Conservation (phyloP, 2,888 invertebrate species). For the Fabriciana adippe region DNA sequence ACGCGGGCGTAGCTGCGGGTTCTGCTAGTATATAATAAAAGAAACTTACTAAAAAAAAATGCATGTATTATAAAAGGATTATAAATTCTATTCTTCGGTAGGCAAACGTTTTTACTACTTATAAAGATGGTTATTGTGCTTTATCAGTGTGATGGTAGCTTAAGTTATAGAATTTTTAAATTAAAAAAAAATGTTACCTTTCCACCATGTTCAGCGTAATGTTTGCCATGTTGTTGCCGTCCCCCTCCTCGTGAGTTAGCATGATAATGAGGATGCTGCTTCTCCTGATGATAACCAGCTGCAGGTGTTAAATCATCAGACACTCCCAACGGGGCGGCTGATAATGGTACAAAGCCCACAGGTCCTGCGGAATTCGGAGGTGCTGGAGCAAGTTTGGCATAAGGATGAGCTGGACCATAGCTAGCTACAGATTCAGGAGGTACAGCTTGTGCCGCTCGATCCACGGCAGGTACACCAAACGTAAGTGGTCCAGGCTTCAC, state of each 20-base stretch:
- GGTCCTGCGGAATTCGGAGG: constrained; percentile 34
- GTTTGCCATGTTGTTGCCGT: constrained; percentile 75
- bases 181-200: constrained; percentile 58
- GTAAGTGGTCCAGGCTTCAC: constrained; percentile 47
- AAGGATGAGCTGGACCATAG: constrained; percentile 39
- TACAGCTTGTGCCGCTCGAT: constrained; percentile 26
- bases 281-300: constrained; percentile 50
- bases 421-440: constrained; percentile 24
- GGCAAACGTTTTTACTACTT: too few species aligned
- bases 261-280: constrained; percentile 58
- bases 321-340: constrained; percentile 9
- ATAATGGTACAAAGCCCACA: constrained; percentile 28
- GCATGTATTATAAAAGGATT: too few species aligned
- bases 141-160: too few species aligned
- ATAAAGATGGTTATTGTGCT: too few species aligned
- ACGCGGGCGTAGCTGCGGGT: too few species aligned
- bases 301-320: constrained; percentile 41
- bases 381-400: constrained; percentile 35
- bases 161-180: too few species aligned
- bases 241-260: constrained; percentile 78
- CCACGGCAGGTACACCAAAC: constrained; percentile 43
- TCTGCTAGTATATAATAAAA: too few species aligned
- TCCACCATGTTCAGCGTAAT: constrained; percentile 79
- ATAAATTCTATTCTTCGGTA: too few species aligned
- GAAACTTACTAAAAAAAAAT: too few species aligned